phyloP scores from a whole-genome alignment of 2,888 invertebrate species.

The Sisyra nigra region DNA sequence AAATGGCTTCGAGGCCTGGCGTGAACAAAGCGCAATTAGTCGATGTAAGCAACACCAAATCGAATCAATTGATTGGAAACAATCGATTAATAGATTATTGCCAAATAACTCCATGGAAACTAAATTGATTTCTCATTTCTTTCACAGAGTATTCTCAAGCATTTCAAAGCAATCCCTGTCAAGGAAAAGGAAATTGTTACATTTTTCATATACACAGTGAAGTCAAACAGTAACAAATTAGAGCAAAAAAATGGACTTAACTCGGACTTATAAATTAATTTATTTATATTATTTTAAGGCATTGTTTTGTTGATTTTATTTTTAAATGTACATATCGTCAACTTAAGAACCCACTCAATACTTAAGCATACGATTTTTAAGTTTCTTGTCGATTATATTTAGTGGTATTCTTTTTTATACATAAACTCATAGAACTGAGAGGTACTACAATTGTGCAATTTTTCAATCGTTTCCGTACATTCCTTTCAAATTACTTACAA shows the following conservation, averaged over 20 bases:
- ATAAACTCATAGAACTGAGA: no score
- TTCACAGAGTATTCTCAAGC: slow-evolving; percentile 80
- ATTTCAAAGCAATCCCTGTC: slow-evolving; percentile 89
- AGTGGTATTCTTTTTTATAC: no score
- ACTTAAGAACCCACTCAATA: no score
- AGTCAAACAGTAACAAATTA: slow-evolving; percentile 77
- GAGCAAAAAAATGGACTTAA: slow-evolving; percentile 68
- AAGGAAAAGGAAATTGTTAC: slow-evolving; percentile 90
- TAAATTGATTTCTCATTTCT: slow-evolving; percentile 15
- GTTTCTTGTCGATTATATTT: no score
- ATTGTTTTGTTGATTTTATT: slow-evolving; percentile 6
- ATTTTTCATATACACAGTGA: slow-evolving; percentile 91
- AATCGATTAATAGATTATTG: no score
- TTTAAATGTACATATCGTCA: slow-evolving; percentile 7
- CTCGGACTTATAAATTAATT: slow-evolving; percentile 28
- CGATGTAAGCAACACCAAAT: slow-evolving; percentile 54
- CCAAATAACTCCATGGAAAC: no score
- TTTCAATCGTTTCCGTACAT: no score
- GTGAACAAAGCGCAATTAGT: slow-evolving; percentile 90
- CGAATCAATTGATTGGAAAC: no score
- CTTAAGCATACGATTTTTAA: no score
- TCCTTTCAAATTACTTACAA: no score
- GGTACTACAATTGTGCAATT: no score
- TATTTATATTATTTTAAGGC: no score
- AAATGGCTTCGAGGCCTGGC: slow-evolving; percentile 79